Evolutionary conservation across 2,797 vertebrate genomes (phyloP).

Genomic region (Darevskia nairensis): DNA sequence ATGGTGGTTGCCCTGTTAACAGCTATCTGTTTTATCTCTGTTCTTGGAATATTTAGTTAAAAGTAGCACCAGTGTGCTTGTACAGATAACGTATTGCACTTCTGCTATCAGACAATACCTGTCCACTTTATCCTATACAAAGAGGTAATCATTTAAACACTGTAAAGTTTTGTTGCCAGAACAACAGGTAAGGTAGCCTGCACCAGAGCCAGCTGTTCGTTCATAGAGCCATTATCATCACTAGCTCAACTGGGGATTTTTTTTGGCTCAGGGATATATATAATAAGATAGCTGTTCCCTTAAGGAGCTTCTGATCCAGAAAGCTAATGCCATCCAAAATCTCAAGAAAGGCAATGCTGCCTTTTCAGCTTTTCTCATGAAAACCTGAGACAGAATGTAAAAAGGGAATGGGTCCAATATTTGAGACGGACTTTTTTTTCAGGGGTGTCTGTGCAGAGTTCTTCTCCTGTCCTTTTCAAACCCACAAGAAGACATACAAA

Average conservation of each 20-base stretch:
- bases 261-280: not conserved
- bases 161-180: not conserved
- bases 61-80: not conserved
- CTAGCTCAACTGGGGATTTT: not conserved
- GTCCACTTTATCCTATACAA: not conserved
- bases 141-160: not conserved
- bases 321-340: no score
- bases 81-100: not conserved
- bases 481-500: not conserved
- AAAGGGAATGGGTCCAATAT: not conserved
- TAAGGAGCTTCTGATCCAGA: not conserved
- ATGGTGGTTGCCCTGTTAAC: not conserved
- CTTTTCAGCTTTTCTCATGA: constrained; percentile 6
- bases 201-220: not conserved
- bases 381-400: constrained; percentile 10
- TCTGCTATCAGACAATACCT: not conserved
- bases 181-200: not conserved
- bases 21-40: not conserved
- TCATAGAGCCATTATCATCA: not conserved
- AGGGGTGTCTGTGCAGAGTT: not conserved
- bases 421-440: constrained; percentile 6
- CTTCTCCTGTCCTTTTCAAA: not conserved
- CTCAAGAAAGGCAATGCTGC: constrained; percentile 24
- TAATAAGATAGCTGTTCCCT: not conserved
- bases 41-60: not conserved